A percentile compares a stretch with the other conserved stretches of the same genome.
phyloP scores from a whole-genome alignment of 2,888 invertebrate genomes.

The Bombylius major region DNA sequence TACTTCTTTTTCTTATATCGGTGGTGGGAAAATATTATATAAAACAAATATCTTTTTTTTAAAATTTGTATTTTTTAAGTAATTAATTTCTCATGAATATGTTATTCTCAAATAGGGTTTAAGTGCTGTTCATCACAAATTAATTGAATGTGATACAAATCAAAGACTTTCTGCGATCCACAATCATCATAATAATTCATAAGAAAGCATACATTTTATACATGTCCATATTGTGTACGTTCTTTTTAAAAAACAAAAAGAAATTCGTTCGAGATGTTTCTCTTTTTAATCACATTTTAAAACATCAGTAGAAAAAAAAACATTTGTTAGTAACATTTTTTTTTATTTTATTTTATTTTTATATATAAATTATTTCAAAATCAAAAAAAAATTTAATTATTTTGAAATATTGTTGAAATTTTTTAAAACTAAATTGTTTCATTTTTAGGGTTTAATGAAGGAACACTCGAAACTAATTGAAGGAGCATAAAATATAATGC shows the following conservation, averaged over 20 bases:
- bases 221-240: too few species aligned
- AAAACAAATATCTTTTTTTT: too few species aligned
- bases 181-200: background rate
- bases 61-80: too few species aligned
- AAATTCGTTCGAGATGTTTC: background rate
- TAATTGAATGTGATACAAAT: constrained; percentile 43
- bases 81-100: too few species aligned
- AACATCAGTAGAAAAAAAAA: too few species aligned
- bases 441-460: constrained; percentile 3
- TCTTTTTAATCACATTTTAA: background rate
- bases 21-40: too few species aligned
- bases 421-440: background rate
- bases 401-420: too few species aligned
- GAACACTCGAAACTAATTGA: constrained; percentile 5
- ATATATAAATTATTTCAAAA: too few species aligned
- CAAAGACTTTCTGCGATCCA: constrained; percentile 1
- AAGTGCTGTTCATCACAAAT: constrained; percentile 71
- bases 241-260: constrained; percentile 5
- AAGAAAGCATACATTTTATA: too few species aligned
- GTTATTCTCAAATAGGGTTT: constrained; percentile 46
- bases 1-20: too few species aligned
- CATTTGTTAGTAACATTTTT: background rate
- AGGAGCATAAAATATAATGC: background rate
- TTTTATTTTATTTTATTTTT: background rate
- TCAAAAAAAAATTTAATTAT: too few species aligned